Conservation (phyloP, 35 echinoderm and acorn worm genomes). For the Ophioderma brevispina region DNA sequence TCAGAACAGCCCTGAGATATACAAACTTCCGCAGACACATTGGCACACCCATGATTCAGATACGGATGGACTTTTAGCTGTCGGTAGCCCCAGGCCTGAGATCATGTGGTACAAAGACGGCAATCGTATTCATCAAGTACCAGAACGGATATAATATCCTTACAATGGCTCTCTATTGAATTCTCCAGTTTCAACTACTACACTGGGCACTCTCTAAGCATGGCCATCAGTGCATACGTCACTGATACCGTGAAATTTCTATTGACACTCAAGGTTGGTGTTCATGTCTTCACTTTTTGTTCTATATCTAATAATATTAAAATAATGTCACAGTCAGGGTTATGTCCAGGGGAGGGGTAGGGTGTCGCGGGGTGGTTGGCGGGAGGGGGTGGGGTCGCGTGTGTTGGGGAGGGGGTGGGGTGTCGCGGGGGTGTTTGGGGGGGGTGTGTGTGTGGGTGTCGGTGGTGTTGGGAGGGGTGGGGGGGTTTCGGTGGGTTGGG, state of each 20-base stretch:
- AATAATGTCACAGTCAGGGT: too few species aligned
- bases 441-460: too few species aligned
- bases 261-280: constrained; percentile 92
- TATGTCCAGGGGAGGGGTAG: too few species aligned
- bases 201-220: constrained; percentile 71
- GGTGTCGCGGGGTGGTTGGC: too few species aligned
- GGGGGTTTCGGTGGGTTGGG: too few species aligned
- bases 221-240: constrained; percentile 65
- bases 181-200: constrained; percentile 82
- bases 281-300: too few species aligned
- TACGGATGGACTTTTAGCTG: constrained; percentile 64
- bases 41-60: constrained; percentile 51
- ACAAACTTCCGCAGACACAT: constrained; percentile 29
- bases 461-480: too few species aligned
- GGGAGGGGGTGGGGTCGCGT: too few species aligned
- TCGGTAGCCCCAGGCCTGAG: constrained; percentile 66
- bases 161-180: constrained; percentile 72
- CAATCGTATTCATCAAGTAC: constrained; percentile 50
- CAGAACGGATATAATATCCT: constrained; percentile 80
- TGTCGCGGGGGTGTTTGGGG: too few species aligned
- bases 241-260: constrained; percentile 57
- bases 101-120: constrained; percentile 84
- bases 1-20: constrained; percentile 62
- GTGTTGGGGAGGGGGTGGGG: too few species aligned
- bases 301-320: too few species aligned